Base-by-base conservation (phyloP, 1,140 invertebrate species). In the Battus philenor region DNA sequence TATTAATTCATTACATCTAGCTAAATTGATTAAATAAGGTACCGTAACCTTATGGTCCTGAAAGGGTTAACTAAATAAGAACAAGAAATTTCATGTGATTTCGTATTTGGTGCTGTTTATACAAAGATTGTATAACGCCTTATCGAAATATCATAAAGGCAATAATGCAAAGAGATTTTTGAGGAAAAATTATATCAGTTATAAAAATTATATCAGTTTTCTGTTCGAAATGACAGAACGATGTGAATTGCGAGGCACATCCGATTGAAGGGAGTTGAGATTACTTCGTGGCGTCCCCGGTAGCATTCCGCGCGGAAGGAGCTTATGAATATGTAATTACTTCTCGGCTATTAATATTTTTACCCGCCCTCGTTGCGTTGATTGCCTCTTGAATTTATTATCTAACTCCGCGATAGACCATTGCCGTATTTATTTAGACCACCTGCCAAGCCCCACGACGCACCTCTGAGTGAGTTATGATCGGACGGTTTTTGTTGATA, bases 341-440 rank as follows among this genome's bases (percentile, higher is more conserved):
- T 81, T 82, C 76, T 79, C 74, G 55, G 65, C 76, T 80, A 74
- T 85, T 82, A 82, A 81, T 80, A 82, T 82, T 84, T 84, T 82
- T 82, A 77, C 70, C 68, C 59, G 61, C 67, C 66, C 63, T 73
- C 55, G 70, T 66, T 51, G 80, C 78, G 78, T 82, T 85, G 80
- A 85, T 85, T 85, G 80, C 78, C 76, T 82, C 71, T 77, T 85
- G 80, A 85, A 85, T 85, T 85, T 85, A 84, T 84, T 81, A 82
- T 69, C 78, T 73, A 78, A 79, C 67, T 73, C 65, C 47, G 60
- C 67, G 65, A 81, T 84, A 79, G 74, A 68, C 64, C 74, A 72
- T 82, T 81, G 72, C 70, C 74, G 68, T 85, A 82, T 80, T 85
- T 85, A 85, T 85, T 82, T 80, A 79, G 78, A 85, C 80, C 80